Evolutionary conservation across 2,113 vertebrate genomes (phyloP), one percentile per base, ranked within the genome.

Genomic region (Megaptera novaeangliae): DNA sequence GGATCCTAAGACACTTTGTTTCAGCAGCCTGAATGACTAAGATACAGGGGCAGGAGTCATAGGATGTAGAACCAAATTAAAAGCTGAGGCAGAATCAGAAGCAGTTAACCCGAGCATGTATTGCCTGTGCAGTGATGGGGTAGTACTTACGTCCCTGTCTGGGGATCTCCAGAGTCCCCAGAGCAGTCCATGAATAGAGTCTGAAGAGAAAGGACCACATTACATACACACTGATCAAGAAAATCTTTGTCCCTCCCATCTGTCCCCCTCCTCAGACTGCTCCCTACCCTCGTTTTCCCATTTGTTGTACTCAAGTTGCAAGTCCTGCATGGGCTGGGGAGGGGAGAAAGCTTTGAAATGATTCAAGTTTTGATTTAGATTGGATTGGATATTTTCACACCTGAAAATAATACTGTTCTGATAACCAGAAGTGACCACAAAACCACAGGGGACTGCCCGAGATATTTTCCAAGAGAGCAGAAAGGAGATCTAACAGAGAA

Each of bases 401-500:
- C 52, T 94, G 85, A 96, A 94, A 94, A 95, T 52, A 88, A 91
- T 94, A 77, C 31, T 74, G 20, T 59, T 94, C 23, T 80, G 72
- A 63, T 88, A n/a, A 14, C 27, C 31, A 1, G 88, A 91, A 93
- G 61, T 81, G 41, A 81, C 77, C 66, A 90, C 55, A 88, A 68
- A 88, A 89, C 52, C 59, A 61, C 46, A 85, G 61, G 27, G 23
- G 88, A 82, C 3, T 89, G 88, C 15, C 61, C 61, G 13, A 94
- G 36, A 66, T 59, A 49, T 89, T 89, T 93, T 92, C 27, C 55
- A 92, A 49, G 39, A 23, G 5, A 71, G n/a, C n/a, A 44, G 34
- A 89, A 97, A 89, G 44, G 59, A 59, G 12, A 20, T 57, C 12
- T 88, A 77, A 95, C 34, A 64, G 64, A 82, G 25, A 41, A 63